Base-by-base conservation (phyloP, 2,797 vertebrate genomes). In the Carduelis carduelis region DNA sequence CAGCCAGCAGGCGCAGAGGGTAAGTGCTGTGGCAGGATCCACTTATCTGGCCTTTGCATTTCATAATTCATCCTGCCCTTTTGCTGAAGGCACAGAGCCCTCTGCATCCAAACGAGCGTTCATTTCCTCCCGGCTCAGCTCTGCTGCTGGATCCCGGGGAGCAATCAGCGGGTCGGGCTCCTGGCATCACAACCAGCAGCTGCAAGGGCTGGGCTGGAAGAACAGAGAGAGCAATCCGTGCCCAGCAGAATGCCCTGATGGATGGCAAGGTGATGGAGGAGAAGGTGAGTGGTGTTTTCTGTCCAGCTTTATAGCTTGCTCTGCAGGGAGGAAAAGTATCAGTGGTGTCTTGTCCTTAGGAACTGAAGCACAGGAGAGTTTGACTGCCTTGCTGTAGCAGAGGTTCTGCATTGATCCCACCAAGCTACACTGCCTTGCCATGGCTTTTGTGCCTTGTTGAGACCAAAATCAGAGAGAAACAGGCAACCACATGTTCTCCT, bases 21-120 rank as follows among this genome's bases (percentile, higher is more conserved):
- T 39, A 14, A 94, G 90, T 21, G 86, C 75, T 43, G 63, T 90
- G 93, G 60, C 90, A 35, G 82, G 41, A 75, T 37, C 88, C 77
- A 64, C 92, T 95, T 81, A 49, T 55, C 90, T 86, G 5, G 14
- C 60, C 81, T 87, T 85, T 64, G 75, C 83, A 30, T 92, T 96
- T 87, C 89, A 91, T 95, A 95, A 95, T 94, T 95, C 89, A 94
- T 91, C 83, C 79, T 68, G 76, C 71, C 82, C 84, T 87, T 82
- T 63, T 19, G 52, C 81, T 71, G 20, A 70, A 82, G 56, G 79
- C 84, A 0, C 89, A 88, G 55, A 91, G 88, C 79, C 4, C 0
- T 88, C 78, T 26, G 65, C 95, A 64, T 95, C 85, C 84, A n/a
- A 80, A 92, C 2, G 7, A 74, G 76, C 9, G 1, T 83, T 56